Conservation (phyloP, 2,113 vertebrate species). For the Erythrolamprus reginae region DNA sequence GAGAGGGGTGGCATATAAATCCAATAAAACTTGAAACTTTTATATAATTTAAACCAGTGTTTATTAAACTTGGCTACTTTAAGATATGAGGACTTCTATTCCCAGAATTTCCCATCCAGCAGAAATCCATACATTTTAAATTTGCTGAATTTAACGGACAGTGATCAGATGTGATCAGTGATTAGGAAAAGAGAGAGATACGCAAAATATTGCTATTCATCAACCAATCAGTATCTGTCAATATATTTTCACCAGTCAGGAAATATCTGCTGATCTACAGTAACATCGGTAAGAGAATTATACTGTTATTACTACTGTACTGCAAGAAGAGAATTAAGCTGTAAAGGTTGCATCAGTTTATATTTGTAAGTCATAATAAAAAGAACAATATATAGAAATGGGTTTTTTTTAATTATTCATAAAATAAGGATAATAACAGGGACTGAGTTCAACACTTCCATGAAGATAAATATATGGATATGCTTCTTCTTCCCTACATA, state of each 20-base stretch:
- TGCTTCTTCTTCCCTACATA: background rate
- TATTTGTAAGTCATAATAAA: background rate
- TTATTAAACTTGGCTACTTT: background rate
- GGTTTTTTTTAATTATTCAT: background rate
- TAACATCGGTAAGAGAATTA: background rate
- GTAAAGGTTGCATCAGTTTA: background rate
- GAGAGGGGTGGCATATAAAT: too few species aligned
- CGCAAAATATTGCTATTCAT: background rate
- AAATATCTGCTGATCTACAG: background rate
- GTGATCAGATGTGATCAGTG: background rate
- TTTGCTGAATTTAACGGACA: background rate
- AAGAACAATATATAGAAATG: background rate
- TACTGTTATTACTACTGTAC: background rate
- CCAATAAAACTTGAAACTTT: too few species aligned
- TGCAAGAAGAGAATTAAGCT: background rate
- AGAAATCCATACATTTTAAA: background rate
- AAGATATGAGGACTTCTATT: background rate
- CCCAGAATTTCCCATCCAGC: background rate
- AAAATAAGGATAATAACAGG: slow-evolving; percentile 9
- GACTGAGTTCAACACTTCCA: background rate
- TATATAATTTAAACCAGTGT: background rate
- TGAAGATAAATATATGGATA: background rate
- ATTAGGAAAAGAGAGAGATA: background rate
- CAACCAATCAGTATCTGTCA: background rate
- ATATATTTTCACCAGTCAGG: background rate